Base-by-base conservation (phyloP, 30 jellyfish, hydroid and myxozoan genomes). In the Catostylus mosaicus region DNA sequence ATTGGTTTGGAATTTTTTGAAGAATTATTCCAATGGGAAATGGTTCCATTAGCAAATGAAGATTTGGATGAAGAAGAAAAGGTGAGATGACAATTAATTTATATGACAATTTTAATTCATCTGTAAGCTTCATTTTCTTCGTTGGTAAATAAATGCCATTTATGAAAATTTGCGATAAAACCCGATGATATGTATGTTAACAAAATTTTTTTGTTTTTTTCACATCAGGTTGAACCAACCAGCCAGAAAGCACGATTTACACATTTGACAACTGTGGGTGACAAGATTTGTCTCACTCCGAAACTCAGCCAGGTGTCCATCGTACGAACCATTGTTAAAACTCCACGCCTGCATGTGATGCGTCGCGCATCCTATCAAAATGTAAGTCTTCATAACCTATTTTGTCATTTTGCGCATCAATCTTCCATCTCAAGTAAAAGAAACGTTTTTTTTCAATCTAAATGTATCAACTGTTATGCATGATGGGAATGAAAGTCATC, bases 281-380 rank as follows among this genome's bases (percentile, higher is more conserved):
- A 82, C 24, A 56, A 66, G 0, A 63, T 82, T 47, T 82, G 86
- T 75, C 74, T 82, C 1, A 47, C 92, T 4, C 92, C 92, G 29
- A 19, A 29, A 16, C 70, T 23, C 10, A 52, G 61, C 14, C 35
- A 71, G n/a, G 32, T 64, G 3, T 10, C 71, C 1, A 1, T 30
- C 4, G 75, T 79, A 33, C 36, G 48, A 46, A 36, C 71, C 0
- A 37, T 26, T 38, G 57, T 37, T 30, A 82, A 37, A 34, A 65
- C 75, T 16, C 14, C 80, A 1, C 73, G 75, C 19, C 56, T 22
- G 2, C 77, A 36, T 18, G 71, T 52, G 3, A 64, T 82, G 61
- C 36, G 73, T 34, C 65, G 73, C 24, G 31, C 37, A 0, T 30
- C 92, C 2, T 69, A 32, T 56, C 12, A 38, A 23, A 57, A 67